Base-by-base conservation (phyloP, 1,140 invertebrate species). In the Drosophila miranda region DNA sequence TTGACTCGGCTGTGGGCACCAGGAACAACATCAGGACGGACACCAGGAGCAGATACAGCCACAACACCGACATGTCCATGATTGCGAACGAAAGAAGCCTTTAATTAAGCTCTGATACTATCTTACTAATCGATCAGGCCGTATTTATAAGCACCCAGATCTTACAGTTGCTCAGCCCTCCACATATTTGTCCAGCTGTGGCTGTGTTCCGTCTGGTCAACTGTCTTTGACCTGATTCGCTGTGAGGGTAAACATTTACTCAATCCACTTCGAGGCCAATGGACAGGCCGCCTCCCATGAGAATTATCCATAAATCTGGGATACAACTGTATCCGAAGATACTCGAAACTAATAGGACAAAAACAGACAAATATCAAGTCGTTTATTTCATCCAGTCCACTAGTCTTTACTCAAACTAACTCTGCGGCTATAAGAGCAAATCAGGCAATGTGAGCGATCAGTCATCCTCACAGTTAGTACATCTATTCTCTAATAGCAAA, bases 1-100 rank as follows among this genome's bases (percentile, higher is more conserved):
- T 87, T 0, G 83, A 69, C 44, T 87, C 74, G 2, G 58, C 72
- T 9, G 48, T 48, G 6, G 82, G 75, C 6, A 75, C 54, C 34
- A 56, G 42, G n/a, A 61, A 50, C 8, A 88, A 3, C 28, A 87
- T 23, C 63, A 87, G 1, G 13, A 59, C 43, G 13, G 75, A 57
- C 7, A 82, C 49, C 13, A 73, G n/a, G 45, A 73, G 30, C 48
- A 79, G 9, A 34, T 62, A 66, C 13, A 77, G 21, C 34, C 60
- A 52, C n/a, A 84, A 19, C 13, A 46, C 59, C 13, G 59, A 41
- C n/a, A 52, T 60, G 43, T 73, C 23, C 68, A 75, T 83, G 14
- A 41, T 53, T 42, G 38, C 43, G 0, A 61, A 8, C 28, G 28
- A 30, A 6, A 8, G 28, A 30, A 8, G 28, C 30, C 30, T 34